Conservation (phyloP, 64 coral and sea anemone genomes). For the Hydrozoanthus tunicans region DNA sequence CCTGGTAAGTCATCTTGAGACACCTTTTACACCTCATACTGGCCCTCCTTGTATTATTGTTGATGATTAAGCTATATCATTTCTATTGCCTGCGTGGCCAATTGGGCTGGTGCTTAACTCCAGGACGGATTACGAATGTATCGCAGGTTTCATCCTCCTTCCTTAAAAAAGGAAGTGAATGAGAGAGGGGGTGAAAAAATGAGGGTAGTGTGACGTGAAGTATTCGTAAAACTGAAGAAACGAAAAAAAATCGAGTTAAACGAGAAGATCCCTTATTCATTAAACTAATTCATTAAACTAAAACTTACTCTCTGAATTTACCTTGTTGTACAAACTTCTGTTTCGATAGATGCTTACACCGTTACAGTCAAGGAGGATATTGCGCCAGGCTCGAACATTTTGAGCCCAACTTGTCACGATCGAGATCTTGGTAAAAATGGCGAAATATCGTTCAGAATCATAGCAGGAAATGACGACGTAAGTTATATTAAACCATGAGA, state of each 20-base stretch:
- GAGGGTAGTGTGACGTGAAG: too few relatives aligned
- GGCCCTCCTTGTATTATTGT: background rate
- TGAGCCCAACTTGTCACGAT: conserved; percentile 65
- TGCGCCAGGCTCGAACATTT: conserved; percentile 42
- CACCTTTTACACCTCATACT: background rate
- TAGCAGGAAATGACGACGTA: conserved; percentile 75
- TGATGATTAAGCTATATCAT: background rate
- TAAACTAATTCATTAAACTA: background rate
- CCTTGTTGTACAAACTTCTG: conserved; percentile 1
- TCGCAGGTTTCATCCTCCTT: too few relatives aligned
- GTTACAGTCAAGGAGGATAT: conserved; percentile 75
- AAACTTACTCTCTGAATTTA: background rate
- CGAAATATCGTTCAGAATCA: conserved; percentile 65
- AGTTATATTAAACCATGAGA: background rate
- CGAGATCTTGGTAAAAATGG: conserved; percentile 76
- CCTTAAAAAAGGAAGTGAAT: too few relatives aligned
- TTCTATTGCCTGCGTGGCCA: background rate
- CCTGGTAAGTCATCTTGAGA: conserved; percentile 37
- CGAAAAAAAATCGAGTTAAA: too few relatives aligned
- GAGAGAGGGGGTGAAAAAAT: too few relatives aligned
- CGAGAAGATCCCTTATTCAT: too few relatives aligned
- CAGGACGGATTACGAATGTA: too few relatives aligned
- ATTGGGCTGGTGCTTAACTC: too few relatives aligned
- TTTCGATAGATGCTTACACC: conserved; percentile 54
- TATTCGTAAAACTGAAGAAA: too few relatives aligned